These are phyloP conservation scores for Dyspetes luteomarginatus DNA, from an alignment of 2,888 invertebrate species.

Conservation along the genomic window DNA sequence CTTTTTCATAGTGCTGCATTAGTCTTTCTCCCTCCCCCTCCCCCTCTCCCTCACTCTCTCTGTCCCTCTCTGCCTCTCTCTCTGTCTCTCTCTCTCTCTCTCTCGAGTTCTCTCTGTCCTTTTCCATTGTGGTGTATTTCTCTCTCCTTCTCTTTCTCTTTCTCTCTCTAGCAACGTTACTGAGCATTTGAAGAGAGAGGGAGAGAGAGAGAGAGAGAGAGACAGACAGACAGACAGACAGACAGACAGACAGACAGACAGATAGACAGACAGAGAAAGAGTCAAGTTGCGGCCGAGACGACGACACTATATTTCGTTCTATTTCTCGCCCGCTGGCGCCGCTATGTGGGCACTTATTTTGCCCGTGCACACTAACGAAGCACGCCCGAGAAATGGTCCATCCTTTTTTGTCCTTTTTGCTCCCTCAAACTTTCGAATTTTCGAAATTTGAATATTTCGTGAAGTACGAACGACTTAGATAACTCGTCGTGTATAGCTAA, in stretches of 20 bases:
- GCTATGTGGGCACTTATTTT: conserved; percentile 42
- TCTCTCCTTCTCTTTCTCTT: conserved; percentile 36
- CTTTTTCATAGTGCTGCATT: conserved; percentile 28
- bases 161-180: conserved; percentile 66
- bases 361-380: neutral
- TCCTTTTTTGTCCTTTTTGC: conserved; percentile 11
- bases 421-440: conserved; percentile 14
- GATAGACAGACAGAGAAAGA: conserved; percentile 51
- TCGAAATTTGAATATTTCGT: neutral
- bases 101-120: conserved; percentile 53
- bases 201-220: conserved; percentile 51
- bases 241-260: conserved; percentile 51
- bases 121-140: conserved; percentile 11
- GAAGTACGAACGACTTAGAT: conserved; percentile 3
- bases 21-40: conserved; percentile 36
- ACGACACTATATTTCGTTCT: conserved; percentile 72
- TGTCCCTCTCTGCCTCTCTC: conserved; percentile 44
- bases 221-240: conserved; percentile 48
- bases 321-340: conserved; percentile 76
- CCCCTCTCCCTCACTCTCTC: conserved; percentile 58
- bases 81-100: conserved; percentile 28
- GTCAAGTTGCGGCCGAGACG: conserved; percentile 34
- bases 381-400: neutral
- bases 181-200: conserved; percentile 70
- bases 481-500: conserved; percentile 1